Percentiles rank a stretch among this genome's conserved stretches.
Evolutionary conservation across 2,113 vertebrate species (phyloP).

Genomic region (Pleuronectes platessa): DNA sequence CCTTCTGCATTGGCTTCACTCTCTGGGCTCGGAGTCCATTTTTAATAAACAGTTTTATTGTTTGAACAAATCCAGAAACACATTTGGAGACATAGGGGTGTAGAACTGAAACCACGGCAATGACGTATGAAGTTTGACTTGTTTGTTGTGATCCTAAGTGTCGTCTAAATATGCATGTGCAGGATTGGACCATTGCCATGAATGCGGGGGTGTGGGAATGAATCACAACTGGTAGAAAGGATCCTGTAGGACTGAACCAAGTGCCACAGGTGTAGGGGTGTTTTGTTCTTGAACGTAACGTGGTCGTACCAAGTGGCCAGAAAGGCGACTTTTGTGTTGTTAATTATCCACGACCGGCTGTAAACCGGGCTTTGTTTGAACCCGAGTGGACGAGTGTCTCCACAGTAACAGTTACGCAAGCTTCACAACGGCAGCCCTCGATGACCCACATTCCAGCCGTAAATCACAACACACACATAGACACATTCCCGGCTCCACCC

Average conservation of each 20-base stretch:
- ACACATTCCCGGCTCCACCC: conserved; percentile 68
- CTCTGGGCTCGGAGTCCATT: no score
- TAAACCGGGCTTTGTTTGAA: conserved; percentile 45
- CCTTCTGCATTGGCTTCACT: no score
- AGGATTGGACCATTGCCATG: not conserved
- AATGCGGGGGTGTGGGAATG: not conserved
- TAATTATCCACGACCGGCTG: conserved; percentile 42
- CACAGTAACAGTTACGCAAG: conserved; percentile 73
- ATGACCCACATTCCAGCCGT: conserved; percentile 78
- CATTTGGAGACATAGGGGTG: no score
- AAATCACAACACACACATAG: conserved; percentile 67
- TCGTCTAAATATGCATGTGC: not conserved
- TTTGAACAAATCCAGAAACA: no score
- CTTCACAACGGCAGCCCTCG: conserved; percentile 53
- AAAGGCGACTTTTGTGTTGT: conserved; percentile 5
- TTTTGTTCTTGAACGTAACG: conserved; percentile 20
- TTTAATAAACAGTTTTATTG: no score
- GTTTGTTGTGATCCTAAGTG: not conserved
- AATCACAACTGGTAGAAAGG: not conserved
- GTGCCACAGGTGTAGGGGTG: not conserved
- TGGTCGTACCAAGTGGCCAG: conserved; percentile 2
- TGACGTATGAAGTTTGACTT: not conserved
- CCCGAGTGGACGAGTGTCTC: conserved; percentile 56
- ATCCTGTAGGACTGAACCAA: conserved; percentile 2
- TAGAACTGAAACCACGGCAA: no score